These are phyloP conservation scores for Tipula helvola DNA, from an alignment of 2,888 invertebrate genomes.

Conservation along the genomic window DNA sequence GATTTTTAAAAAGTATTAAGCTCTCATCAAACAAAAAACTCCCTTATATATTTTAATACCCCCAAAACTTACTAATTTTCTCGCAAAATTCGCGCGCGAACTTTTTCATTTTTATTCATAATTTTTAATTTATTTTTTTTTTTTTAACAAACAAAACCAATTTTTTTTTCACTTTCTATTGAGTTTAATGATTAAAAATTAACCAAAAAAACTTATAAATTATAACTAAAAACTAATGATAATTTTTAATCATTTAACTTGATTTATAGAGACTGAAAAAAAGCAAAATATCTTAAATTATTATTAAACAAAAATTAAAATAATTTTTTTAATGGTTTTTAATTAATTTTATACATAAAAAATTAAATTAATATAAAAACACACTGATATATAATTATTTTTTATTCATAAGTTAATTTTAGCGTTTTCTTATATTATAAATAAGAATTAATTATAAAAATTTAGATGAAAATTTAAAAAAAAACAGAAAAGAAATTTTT, in stretches of 20 bases:
- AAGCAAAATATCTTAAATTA: background rate
- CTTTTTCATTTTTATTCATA: background rate
- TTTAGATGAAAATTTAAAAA: background rate
- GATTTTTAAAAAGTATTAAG: background rate
- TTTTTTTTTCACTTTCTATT: slow-evolving; percentile 8
- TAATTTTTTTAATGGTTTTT: background rate
- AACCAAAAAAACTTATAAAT: background rate
- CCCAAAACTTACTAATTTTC: background rate
- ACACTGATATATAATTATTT: background rate
- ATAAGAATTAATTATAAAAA: background rate
- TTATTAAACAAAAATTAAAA: background rate
- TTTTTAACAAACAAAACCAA: background rate
- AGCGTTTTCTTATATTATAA: background rate
- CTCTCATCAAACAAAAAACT: background rate
- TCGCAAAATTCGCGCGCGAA: background rate
- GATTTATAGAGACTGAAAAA: slow-evolving; percentile 6
- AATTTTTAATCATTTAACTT: slow-evolving; percentile 5
- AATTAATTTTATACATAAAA: background rate
- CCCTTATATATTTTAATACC: background rate
- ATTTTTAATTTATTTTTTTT: background rate
- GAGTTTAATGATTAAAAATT: slow-evolving; percentile 9
- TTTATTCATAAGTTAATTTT: background rate
- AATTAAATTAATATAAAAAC: background rate
- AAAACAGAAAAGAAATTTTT: background rate
- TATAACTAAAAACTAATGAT: background rate